Conservation (phyloP, 1,140 invertebrate genomes). For the Laupala kohalensis region DNA sequence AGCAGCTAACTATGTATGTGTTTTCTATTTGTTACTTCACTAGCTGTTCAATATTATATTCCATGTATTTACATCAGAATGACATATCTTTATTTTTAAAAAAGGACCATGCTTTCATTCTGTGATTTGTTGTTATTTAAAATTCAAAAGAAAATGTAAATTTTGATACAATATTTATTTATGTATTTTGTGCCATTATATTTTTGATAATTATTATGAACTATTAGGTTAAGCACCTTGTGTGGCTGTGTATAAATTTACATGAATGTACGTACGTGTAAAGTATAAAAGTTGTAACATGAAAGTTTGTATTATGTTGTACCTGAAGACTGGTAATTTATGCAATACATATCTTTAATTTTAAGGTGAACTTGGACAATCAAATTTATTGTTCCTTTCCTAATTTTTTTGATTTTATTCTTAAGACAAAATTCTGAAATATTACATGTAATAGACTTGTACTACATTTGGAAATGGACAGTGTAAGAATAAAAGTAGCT, state of each 20-base stretch:
- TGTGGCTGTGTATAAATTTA: neutral
- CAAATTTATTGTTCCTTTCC: neutral
- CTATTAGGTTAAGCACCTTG: neutral
- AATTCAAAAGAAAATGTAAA: neutral
- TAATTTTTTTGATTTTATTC: too few relatives aligned
- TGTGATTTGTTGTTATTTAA: neutral
- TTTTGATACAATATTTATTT: neutral
- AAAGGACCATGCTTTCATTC: neutral
- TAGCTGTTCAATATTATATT: neutral
- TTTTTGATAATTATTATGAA: neutral
- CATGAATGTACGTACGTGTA: neutral
- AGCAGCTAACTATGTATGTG: conserved; percentile 3
- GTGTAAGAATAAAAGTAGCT: too few relatives aligned
- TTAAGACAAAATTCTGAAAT: too few relatives aligned
- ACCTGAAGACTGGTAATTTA: neutral
- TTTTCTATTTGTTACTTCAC: neutral
- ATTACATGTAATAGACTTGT: too few relatives aligned
- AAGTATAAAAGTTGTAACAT: neutral
- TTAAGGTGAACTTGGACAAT: neutral
- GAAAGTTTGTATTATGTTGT: neutral
- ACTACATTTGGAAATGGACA: too few relatives aligned
- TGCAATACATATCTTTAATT: neutral
- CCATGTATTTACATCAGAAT: neutral
- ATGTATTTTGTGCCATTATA: neutral
- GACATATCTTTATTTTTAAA: neutral